These are phyloP conservation scores for Macaca fascicularis DNA, from an alignment of 2,113 vertebrate species.

Conservation along the genomic window T2T-MFA8v1.1 NC_088386.1:74308501-74309000, in stretches of 20 bases:
- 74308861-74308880: neutral
- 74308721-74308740: neutral
- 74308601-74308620: constrained; percentile 37
- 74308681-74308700: neutral
- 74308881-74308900: neutral
- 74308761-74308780: neutral
- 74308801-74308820: neutral
- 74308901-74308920: constrained; percentile 30
- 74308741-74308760: constrained; percentile 11
- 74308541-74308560: constrained; percentile 53
- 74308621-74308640: constrained; percentile 32
- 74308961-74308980: neutral
- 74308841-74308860: neutral
- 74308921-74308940: constrained; percentile 2
- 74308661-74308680: constrained; percentile 53
- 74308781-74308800: constrained; percentile 44
- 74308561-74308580: constrained; percentile 37
- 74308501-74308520: constrained; percentile 24
- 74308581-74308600: constrained; percentile 31
- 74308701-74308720: neutral
- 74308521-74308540: neutral
- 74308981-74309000: constrained; percentile 41
- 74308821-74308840: neutral
- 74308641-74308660: neutral
- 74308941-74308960: neutral